Conservation (phyloP, 1,140 invertebrate species). For the Pygmarrhopalites habei region DNA sequence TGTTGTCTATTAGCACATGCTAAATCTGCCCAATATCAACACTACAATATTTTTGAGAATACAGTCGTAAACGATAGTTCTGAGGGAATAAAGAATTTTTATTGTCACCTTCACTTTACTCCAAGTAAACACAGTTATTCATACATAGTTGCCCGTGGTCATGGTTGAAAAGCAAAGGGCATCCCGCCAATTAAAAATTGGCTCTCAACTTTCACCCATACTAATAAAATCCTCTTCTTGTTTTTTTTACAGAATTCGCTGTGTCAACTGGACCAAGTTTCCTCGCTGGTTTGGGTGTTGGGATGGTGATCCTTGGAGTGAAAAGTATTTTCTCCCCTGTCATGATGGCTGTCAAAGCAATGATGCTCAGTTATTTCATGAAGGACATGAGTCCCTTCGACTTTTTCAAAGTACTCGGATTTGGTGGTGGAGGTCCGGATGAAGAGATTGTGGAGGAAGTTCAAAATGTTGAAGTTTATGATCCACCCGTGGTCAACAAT, state of each 20-base stretch:
- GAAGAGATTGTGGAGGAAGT: background rate
- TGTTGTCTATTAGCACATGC: too few species aligned
- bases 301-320: slow-evolving; percentile 33
- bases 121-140: too few species aligned
- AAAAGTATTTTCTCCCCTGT: slow-evolving; percentile 35
- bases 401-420: slow-evolving; percentile 24
- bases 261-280: slow-evolving; percentile 39
- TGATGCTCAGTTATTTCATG: slow-evolving; percentile 32
- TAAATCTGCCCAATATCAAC: too few species aligned
- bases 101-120: too few species aligned
- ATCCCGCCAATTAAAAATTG: too few species aligned
- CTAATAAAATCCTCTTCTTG: too few species aligned
- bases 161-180: too few species aligned
- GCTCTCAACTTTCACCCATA: too few species aligned
- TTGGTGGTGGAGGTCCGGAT: background rate
- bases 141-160: too few species aligned
- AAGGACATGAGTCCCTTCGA: slow-evolving; percentile 34
- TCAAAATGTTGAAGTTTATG: slow-evolving; percentile 16
- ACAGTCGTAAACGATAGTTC: too few species aligned
- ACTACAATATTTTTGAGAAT: too few species aligned
- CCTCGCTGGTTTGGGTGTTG: slow-evolving; percentile 34
- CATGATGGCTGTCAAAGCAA: slow-evolving; percentile 33
- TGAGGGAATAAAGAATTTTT: too few species aligned
- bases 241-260: slow-evolving; percentile 37
- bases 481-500: slow-evolving; percentile 26